phyloP scores from a whole-genome alignment of 2,888 invertebrate genomes.

The Dexiosoma caninum region DNA sequence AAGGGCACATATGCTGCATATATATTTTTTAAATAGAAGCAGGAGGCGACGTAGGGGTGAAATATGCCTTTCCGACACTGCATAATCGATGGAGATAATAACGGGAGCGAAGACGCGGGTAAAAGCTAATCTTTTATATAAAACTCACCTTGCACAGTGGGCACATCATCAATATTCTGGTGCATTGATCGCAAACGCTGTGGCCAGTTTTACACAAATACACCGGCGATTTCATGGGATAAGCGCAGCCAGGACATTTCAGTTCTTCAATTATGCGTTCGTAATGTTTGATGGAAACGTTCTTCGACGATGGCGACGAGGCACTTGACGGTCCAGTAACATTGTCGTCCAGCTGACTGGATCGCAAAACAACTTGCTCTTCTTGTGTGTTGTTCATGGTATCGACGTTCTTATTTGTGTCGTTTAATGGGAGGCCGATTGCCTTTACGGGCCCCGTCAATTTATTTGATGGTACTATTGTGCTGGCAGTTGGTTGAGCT shows the following conservation, averaged over 20 bases:
- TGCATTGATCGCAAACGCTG: constrained; percentile 76
- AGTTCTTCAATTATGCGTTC: constrained; percentile 76
- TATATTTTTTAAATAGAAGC: too few species aligned
- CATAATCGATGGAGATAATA: too few species aligned
- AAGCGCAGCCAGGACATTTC: constrained; percentile 77
- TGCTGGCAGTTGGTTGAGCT: constrained; percentile 48
- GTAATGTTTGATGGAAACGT: constrained; percentile 73
- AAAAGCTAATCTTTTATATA: too few species aligned
- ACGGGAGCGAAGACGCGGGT: too few species aligned
- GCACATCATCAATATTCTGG: constrained; percentile 72
- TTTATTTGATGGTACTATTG: constrained; percentile 43
- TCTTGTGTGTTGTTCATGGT: constrained; percentile 25
- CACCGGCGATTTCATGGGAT: constrained; percentile 76
- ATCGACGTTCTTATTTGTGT: not conserved
- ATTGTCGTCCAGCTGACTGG: not conserved
- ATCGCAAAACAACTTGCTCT: constrained; percentile 41
- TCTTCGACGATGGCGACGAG: constrained; percentile 54
- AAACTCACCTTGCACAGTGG: constrained; percentile 75
- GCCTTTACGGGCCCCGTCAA: constrained; percentile 57
- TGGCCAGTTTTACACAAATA: constrained; percentile 75
- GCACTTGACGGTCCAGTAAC: constrained; percentile 27
- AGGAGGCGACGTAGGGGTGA: too few species aligned
- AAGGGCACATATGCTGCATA: too few species aligned
- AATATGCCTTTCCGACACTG: too few species aligned
- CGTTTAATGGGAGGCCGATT: constrained; percentile 55